Conservation (phyloP, 2,797 vertebrate genomes). For the Myotis vivesi region DNA sequence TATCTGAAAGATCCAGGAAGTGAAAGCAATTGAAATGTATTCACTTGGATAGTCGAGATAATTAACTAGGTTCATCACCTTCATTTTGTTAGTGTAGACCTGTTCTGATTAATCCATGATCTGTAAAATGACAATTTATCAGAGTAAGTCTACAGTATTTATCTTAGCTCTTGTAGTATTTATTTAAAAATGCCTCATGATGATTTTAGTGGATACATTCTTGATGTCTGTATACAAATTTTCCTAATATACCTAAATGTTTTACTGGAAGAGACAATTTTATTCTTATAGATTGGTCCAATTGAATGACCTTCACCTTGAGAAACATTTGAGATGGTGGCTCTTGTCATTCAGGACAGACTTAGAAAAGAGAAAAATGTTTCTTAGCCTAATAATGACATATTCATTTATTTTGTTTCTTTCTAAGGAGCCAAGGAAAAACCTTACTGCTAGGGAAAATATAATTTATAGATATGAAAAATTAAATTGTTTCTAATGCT, state of each 20-base stretch:
- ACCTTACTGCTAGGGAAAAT: not conserved
- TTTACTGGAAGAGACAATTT: conserved; percentile 10
- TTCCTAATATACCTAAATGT: conserved; percentile 17
- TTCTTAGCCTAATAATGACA: not conserved
- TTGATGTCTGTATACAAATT: conserved; percentile 14
- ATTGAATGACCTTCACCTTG: conserved; percentile 27
- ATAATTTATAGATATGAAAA: not conserved
- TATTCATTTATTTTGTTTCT: not conserved
- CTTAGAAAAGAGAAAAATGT: conserved; percentile 2
- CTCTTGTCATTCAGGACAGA: conserved; percentile 3
- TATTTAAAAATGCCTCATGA: not conserved
- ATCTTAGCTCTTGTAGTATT: not conserved
- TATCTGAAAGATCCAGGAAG: conserved; percentile 49
- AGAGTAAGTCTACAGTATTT: conserved; percentile 36
- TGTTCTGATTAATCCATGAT: conserved; percentile 43
- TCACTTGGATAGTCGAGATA: conserved; percentile 43
- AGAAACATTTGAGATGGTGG: conserved; percentile 7
- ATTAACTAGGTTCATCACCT: conserved; percentile 56
- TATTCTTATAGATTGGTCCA: conserved; percentile 38
- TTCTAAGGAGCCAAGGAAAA: not conserved
- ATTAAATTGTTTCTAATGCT: not conserved
- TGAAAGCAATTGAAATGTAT: conserved; percentile 48
- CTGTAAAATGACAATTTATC: conserved; percentile 42
- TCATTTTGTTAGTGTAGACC: conserved; percentile 45
- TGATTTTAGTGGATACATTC: conserved; percentile 29